Evolutionary conservation across 2,888 invertebrate genomes (phyloP), one percentile per base, ranked within the genome.

Genomic region (Drosophila putrida): DNA sequence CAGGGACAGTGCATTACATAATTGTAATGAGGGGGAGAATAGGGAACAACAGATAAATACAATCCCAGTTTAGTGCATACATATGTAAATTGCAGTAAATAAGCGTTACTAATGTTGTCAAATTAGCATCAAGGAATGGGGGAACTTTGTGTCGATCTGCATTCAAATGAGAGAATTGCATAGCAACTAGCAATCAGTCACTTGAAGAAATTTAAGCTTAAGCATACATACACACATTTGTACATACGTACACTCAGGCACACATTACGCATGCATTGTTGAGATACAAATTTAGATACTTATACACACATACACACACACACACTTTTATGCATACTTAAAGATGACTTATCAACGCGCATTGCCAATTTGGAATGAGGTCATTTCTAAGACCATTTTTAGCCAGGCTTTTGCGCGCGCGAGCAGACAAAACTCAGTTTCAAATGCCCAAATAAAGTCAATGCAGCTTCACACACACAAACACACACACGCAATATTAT

Each of bases 361-460:
- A 54, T 73, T 76, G 77, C 76, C 64, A 74, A 74, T 78, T 50
- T n/a, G 63, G 64, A 82, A 86, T 82, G 82, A 82, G 86, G 82
- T 86, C 82, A 82, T 82, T 83, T 54, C 82, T 77, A 75, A 82
- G 71, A 65, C 82, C 83, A 82, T 80, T 85, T 85, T 71, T 69
- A 71, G 78, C 60, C 55, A 63, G 63, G 43, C 73, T 70, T 75
- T 75, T 80, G 67, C 75, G 20, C 55, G 80, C 77, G 76, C 74
- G 67, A 65, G 65, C 59, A 64, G 62, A 68, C 62, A 49, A 74
- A 75, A 71, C 60, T 61, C 43, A 46, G 68, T 38, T 69, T 78
- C 20, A 67, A 64, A 82, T 70, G 74, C 59, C 83, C 86, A 86
- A 79, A 86, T 83, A 78, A 74, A 80, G 86, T 62, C 81, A 86